Percentiles rank a stretch among this genome's conserved stretches.
Evolutionary conservation across 2,113 vertebrate species (phyloP).

Genomic region (Actenoides lindsayi): DNA sequence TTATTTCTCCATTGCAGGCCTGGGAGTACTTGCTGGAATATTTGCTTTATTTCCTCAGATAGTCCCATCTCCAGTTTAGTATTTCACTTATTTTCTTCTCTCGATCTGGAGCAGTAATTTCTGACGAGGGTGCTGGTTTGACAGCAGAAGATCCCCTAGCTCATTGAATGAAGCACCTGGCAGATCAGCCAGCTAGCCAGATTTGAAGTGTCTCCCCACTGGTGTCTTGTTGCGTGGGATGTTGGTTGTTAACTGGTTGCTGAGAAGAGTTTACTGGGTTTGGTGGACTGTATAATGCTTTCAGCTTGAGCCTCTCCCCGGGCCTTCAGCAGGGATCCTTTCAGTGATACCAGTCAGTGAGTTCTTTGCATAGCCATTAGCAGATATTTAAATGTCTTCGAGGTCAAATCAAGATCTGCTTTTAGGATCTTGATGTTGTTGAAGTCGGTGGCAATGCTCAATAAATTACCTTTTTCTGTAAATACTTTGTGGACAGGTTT

Average conservation of each 20-base stretch:
- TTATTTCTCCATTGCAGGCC: rapidly evolving
- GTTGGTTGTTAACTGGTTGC: too few species aligned
- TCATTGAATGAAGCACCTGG: background rate
- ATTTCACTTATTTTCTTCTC: background rate
- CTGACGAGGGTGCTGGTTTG: background rate
- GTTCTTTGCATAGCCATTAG: background rate
- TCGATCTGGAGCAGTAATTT: background rate
- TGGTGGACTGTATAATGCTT: rapidly evolving
- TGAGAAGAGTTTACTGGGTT: rapidly evolving
- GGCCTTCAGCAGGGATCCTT: too few species aligned
- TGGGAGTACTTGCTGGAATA: background rate
- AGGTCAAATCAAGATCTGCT: background rate
- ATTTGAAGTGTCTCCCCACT: rapidly evolving
- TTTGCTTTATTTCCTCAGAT: background rate
- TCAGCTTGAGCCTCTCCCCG: rapidly evolving
- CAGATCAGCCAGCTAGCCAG: background rate
- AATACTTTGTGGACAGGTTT: background rate
- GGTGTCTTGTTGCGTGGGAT: background rate
- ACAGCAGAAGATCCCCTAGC: background rate
- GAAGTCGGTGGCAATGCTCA: background rate
- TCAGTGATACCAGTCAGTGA: background rate
- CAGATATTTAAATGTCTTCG: background rate
- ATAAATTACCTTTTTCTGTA: background rate
- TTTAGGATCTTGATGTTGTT: background rate
- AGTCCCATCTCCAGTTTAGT: background rate